Conservation (phyloP, 1,140 invertebrate species). For the Trinorchestia longiramus region DNA sequence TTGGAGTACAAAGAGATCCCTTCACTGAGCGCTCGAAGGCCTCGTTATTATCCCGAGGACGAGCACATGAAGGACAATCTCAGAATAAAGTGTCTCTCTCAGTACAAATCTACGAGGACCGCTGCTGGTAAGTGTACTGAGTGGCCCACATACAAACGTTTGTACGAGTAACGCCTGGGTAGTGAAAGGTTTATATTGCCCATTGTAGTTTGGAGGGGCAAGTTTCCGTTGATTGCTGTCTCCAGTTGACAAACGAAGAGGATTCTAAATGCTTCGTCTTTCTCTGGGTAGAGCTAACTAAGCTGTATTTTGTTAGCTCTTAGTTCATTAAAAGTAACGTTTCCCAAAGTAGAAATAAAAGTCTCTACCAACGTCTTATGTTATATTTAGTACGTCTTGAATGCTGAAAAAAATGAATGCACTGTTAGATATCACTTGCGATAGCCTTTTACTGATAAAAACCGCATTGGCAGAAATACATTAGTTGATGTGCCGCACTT, state of each 20-base stretch:
- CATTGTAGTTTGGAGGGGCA: not conserved
- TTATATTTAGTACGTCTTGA: not conserved
- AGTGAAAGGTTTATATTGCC: not conserved
- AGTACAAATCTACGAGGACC: slow-evolving; percentile 67
- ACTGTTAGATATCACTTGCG: not conserved
- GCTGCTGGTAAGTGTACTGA: slow-evolving; percentile 64
- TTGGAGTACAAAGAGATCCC: slow-evolving; percentile 65
- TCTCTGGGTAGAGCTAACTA: not conserved
- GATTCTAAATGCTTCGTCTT: not conserved
- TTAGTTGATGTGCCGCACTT: too few relatives aligned
- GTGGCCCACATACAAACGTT: not conserved
- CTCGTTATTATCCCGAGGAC: slow-evolving; percentile 66
- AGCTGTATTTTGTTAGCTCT: not conserved
- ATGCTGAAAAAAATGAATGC: not conserved
- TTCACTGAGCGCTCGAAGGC: slow-evolving; percentile 64
- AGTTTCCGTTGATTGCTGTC: not conserved
- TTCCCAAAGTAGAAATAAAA: not conserved
- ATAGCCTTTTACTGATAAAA: not conserved
- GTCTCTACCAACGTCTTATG: not conserved
- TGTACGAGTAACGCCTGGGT: not conserved
- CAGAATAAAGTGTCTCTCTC: slow-evolving; percentile 66
- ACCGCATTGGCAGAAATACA: not conserved
- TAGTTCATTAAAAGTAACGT: not conserved
- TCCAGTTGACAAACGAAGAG: not conserved
- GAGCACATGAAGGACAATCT: slow-evolving; percentile 67